Base-by-base conservation (phyloP, 2,888 invertebrate species). In the Antheraea yamamai region DNA sequence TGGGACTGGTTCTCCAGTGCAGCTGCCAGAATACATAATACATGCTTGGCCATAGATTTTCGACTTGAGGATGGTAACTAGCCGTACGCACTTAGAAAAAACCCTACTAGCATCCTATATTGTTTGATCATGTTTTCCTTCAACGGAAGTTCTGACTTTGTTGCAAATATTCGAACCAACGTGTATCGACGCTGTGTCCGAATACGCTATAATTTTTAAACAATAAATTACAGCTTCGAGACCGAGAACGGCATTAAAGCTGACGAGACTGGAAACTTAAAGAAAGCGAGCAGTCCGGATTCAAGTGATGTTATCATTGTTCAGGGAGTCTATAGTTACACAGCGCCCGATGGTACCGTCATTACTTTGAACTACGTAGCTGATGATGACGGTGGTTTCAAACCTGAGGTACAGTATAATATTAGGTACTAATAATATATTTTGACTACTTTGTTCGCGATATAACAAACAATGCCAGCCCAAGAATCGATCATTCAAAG, bases 241-340 rank as follows among this genome's bases (percentile, higher is more conserved):
- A 96, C 97, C 30, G 97, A 97, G 76, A 97, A 97, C 85, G 97
- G 97, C 76, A 97, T 97, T 76, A 97, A 97, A 87, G 97, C 97
- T 1, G 96, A 97, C 86, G 97, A 97, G 91, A 96, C 96, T 23
- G 97, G 97, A 23, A 96, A 97, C 47, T 89, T 97, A 82, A 97
- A 97, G 92, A 96, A 97, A 85, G 96, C 96, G 14, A 95, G 95
- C 74, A 95, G 96, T 73, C 95, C 97, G 1, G 97, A 97, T 79
- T 92, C 95, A 7, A 95, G 95, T 78, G 96, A 97, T 87, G 96
- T 96, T 26, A 96, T 97, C 75, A 93, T 96, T 26, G 96, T 96
- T 4, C 95, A 96, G 83, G 97, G 97, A 39, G 96, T 96, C 0
- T 96, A 95, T 79, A 96, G 96, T 73, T 97, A 97, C 86, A 97